Conservation (phyloP, 2,888 invertebrate genomes). For the Rosalia funebris region DNA sequence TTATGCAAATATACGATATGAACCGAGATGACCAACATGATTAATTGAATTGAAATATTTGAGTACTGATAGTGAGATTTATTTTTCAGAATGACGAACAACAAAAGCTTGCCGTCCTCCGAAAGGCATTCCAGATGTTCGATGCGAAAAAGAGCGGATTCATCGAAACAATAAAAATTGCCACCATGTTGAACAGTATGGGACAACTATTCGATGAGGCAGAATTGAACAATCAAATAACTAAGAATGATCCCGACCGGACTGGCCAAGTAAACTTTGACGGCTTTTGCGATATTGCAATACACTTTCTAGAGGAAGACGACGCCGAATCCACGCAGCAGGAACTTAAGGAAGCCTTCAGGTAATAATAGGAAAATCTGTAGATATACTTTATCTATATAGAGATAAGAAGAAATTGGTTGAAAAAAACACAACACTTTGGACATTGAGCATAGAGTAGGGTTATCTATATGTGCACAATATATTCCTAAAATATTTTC, state of each 20-base stretch:
- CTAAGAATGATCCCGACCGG: slow-evolving; percentile 90
- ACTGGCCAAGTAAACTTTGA: slow-evolving; percentile 94
- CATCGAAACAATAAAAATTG: slow-evolving; percentile 89
- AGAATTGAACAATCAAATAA: slow-evolving; percentile 72
- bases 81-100: slow-evolving; percentile 67
- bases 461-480: no score
- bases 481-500: no score
- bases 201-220: slow-evolving; percentile 93
- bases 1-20: no score
- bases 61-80: no score
- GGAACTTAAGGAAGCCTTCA: slow-evolving; percentile 96
- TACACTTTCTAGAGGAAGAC: slow-evolving; percentile 94
- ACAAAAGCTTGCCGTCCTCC: slow-evolving; percentile 88
- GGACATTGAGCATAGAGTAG: no score
- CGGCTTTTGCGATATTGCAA: slow-evolving; percentile 91
- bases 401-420: no score
- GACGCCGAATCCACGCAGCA: slow-evolving; percentile 89
- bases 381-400: no score
- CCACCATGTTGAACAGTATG: slow-evolving; percentile 93
- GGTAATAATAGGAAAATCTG: no score
- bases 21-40: no score
- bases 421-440: no score
- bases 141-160: slow-evolving; percentile 91
- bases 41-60: no score
- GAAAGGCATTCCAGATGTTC: slow-evolving; percentile 97